Conservation (phyloP, 2,888 invertebrate species). For the Charanyca ferruginea region DNA sequence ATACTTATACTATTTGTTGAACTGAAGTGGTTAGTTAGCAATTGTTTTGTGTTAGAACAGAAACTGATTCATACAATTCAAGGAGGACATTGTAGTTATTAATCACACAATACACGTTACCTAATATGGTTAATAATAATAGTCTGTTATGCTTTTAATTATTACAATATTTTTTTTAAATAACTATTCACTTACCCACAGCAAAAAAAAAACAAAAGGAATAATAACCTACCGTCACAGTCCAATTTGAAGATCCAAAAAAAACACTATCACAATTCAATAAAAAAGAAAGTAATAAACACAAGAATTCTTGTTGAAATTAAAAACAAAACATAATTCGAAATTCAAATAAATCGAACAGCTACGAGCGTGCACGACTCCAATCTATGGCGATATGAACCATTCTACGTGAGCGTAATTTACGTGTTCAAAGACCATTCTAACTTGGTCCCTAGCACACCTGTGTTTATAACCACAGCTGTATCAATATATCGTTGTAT, state of each 20-base stretch:
- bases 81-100: constrained; percentile 23
- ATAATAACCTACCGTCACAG: constrained; percentile 59
- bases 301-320: constrained; percentile 40
- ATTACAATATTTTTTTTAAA: not conserved
- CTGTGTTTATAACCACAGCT: constrained; percentile 53
- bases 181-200: not conserved
- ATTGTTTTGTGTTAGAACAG: constrained; percentile 34
- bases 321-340: constrained; percentile 59
- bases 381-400: constrained; percentile 81
- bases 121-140: constrained; percentile 21
- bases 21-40: constrained; percentile 2
- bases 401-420: constrained; percentile 77
- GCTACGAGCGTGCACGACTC: constrained; percentile 78
- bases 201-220: not conserved
- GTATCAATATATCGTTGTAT: constrained; percentile 59
- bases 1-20: constrained; percentile 8
- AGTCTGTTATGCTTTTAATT: not conserved
- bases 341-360: constrained; percentile 66
- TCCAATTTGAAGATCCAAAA: constrained; percentile 52
- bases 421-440: constrained; percentile 76
- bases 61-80: constrained; percentile 39
- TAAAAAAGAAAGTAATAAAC: constrained; percentile 42
- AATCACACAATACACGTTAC: constrained; percentile 10
- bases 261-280: constrained; percentile 60
- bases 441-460: constrained; percentile 67